Evolutionary conservation across 2,113 vertebrate species (phyloP), one percentile per base, ranked within the genome.

Genomic region (Saguinus imperator): DNA sequence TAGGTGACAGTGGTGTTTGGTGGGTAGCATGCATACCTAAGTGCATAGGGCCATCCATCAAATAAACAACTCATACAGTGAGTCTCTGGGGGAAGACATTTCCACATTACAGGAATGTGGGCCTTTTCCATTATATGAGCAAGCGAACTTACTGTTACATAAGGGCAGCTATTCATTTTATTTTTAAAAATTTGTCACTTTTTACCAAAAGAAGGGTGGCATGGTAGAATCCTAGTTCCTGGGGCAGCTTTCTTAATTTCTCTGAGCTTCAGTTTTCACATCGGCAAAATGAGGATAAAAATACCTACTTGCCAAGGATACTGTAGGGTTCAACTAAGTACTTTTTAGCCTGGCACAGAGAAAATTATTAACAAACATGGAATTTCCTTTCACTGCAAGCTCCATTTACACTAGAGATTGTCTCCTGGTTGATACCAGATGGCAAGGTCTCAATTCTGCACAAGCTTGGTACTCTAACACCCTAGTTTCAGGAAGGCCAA

Each of bases 131-230:
- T 32, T 61, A 75, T 43, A 17, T 20, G 75, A 91, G 61, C 83
- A 96, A 84, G 72, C 50, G 64, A 83, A 20, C 55, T 94, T 37
- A n/a, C n/a, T 48, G 35, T 45, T 70, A 91, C 91, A 81, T n/a
- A 17, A 96, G 37, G 45, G 58, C 48, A 89, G 66, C 50, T 88
- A 27, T 48, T 79, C 7, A 55, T 55, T 87, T 70, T 32, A 52
- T 50, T 94, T 68, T 4, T 1, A 61, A 90, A 82, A 89, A 75
- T 25, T 45, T 57, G 50, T 27, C 66, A 55, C 55, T 58, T 75
- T 75, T n/a, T 70, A 50, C 40, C 48, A 91, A 83, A 87, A 87
- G 27, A 80, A 66, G 55, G 75, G 32, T 0, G 4, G 21, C 23
- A 45, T 3, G 10, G 45, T 6, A 55, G 77, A 27, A 37, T 21